Evolutionary conservation across 2,113 vertebrate species (phyloP).

Genomic region (Melospiza georgiana): DNA sequence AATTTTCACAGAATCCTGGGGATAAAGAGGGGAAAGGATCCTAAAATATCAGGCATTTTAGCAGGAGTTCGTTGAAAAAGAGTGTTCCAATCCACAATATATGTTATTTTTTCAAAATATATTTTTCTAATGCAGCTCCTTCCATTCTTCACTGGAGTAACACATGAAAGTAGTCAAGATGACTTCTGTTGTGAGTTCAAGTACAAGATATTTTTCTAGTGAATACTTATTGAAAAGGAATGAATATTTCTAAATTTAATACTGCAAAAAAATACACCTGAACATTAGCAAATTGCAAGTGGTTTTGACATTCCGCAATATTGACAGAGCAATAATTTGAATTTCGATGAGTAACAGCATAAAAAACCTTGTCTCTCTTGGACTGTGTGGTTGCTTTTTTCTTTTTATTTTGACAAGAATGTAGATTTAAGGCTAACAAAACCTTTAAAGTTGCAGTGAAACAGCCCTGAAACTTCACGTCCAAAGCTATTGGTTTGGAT

Average conservation of each 20-base stretch:
- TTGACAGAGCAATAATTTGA: neutral
- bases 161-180: neutral
- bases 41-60: neutral
- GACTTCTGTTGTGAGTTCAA: neutral
- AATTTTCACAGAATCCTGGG: neutral
- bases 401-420: neutral
- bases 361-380: neutral
- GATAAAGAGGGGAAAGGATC: neutral
- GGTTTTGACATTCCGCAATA: neutral
- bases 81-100: neutral
- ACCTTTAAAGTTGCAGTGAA: neutral
- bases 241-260: neutral
- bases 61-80: neutral
- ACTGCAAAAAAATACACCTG: neutral
- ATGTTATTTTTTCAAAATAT: accelerated
- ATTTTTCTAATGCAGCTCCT: neutral
- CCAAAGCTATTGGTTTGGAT: neutral
- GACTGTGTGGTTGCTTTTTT: neutral
- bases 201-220: neutral
- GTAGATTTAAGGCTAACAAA: neutral
- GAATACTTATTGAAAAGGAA: neutral
- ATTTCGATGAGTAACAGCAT: neutral
- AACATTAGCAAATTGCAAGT: neutral
- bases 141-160: neutral
- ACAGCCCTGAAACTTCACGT: neutral